Evolutionary conservation across 2,797 vertebrate genomes (phyloP).

Genomic region (Leptoclinus maculatus): DNA sequence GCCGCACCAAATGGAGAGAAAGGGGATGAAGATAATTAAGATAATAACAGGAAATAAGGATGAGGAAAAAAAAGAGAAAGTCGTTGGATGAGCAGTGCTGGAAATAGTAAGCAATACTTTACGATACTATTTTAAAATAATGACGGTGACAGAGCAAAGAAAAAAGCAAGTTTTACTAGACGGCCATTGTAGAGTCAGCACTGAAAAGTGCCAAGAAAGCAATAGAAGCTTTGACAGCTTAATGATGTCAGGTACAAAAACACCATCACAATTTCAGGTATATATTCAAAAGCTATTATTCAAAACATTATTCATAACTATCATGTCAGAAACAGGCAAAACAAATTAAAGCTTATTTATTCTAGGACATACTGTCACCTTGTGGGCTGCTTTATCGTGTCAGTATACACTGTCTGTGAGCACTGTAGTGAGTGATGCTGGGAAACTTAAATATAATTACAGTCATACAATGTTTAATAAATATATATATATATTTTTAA

Average conservation of each 20-base stretch:
- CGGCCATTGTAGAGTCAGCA: constrained; percentile 24
- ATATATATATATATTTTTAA: constrained; percentile 3
- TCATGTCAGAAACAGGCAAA: background rate
- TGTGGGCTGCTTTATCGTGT: constrained; percentile 27
- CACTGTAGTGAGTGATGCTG: constrained; percentile 24
- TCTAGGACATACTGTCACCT: background rate
- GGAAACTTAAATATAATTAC: background rate
- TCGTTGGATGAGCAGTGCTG: background rate
- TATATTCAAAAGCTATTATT: constrained; percentile 7
- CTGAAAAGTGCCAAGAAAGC: background rate
- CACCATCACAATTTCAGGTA: background rate
- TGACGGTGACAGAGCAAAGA: background rate
- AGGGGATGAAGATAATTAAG: constrained; percentile 7
- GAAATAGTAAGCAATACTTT: constrained; percentile 12
- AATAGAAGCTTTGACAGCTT: constrained; percentile 12
- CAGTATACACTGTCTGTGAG: constrained; percentile 17
- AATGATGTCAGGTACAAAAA: background rate
- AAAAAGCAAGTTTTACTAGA: constrained; percentile 14
- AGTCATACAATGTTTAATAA: background rate
- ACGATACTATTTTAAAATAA: constrained; percentile 5
- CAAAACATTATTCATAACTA: constrained; percentile 6
- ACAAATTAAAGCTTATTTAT: constrained; percentile 19
- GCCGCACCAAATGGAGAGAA: constrained; percentile 24
- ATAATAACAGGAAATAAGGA: constrained; percentile 23
- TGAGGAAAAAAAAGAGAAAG: background rate